Percentiles rank a stretch among this genome's conserved stretches.
Conservation (phyloP, 2,113 vertebrate species). For the Mugil cephalus region DNA sequence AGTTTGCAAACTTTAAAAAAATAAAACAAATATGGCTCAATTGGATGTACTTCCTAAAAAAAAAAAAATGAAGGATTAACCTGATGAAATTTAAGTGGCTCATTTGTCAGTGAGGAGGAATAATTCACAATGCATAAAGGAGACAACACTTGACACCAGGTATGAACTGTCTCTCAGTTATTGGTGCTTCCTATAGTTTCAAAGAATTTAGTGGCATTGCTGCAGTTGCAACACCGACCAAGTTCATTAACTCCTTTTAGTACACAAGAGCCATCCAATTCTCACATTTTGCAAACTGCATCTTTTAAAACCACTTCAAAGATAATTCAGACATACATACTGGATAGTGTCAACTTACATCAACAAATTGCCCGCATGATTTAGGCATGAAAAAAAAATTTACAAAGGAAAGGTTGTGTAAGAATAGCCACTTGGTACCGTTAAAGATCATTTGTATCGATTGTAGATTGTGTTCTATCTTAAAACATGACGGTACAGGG, state of each 20-base stretch:
- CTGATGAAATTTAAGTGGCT: too few relatives aligned
- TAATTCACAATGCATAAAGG: too few relatives aligned
- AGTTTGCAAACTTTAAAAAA: constrained; percentile 48
- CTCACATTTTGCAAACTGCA: constrained; percentile 66
- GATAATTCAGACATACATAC: constrained; percentile 82
- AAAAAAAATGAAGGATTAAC: too few relatives aligned
- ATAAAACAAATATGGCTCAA: neutral
- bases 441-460: constrained; percentile 89
- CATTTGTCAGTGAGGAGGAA: too few relatives aligned
- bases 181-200: too few relatives aligned
- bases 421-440: constrained; percentile 95
- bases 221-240: neutral
- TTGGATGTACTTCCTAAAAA: too few relatives aligned
- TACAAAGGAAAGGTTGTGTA: constrained; percentile 99
- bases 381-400: constrained; percentile 99
- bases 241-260: neutral
- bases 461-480: constrained; percentile 84
- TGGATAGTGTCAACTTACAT: constrained; percentile 95
- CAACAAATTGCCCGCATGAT: constrained; percentile 99
- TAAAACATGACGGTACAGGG: constrained; percentile 96
- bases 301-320: constrained; percentile 63
- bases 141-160: too few relatives aligned
- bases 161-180: too few relatives aligned
- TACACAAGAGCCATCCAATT: too few relatives aligned
- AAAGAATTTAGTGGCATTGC: too few relatives aligned